Conservation (phyloP, 2,888 invertebrate species). For the Leucophora obtusa region DNA sequence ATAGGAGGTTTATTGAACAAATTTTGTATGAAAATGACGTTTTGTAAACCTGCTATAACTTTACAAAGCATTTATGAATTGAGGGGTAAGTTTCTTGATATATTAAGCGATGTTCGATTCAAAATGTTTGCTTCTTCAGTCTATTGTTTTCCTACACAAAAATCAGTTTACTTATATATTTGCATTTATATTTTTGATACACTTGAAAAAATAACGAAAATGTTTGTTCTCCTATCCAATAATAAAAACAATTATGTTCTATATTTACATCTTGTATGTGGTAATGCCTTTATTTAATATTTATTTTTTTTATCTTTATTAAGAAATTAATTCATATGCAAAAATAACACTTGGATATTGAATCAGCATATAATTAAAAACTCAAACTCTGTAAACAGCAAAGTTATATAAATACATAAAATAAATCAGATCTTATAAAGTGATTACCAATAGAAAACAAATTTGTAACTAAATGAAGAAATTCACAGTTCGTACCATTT, state of each 20-base stretch:
- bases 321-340: neutral
- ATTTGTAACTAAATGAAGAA: too few relatives aligned
- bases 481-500: too few relatives aligned
- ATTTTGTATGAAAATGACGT: too few relatives aligned
- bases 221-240: neutral
- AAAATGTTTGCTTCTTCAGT: neutral
- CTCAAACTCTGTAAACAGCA: neutral
- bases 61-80: too few relatives aligned
- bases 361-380: neutral
- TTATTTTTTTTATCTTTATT: neutral
- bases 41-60: too few relatives aligned
- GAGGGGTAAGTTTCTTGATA: too few relatives aligned
- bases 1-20: too few relatives aligned
- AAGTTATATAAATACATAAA: neutral
- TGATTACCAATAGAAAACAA: neutral
- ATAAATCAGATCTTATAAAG: neutral
- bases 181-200: neutral
- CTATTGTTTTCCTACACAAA: neutral
- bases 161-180: too few relatives aligned
- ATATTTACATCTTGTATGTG: neutral
- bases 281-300: neutral
- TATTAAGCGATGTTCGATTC: neutral
- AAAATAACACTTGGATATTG: neutral
- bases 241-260: constrained; percentile 1
- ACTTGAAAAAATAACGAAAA: neutral